Evolutionary conservation across 2,888 invertebrate species (phyloP), one percentile per base, ranked within the genome.

Genomic region (Drosophila diplacantha): DNA sequence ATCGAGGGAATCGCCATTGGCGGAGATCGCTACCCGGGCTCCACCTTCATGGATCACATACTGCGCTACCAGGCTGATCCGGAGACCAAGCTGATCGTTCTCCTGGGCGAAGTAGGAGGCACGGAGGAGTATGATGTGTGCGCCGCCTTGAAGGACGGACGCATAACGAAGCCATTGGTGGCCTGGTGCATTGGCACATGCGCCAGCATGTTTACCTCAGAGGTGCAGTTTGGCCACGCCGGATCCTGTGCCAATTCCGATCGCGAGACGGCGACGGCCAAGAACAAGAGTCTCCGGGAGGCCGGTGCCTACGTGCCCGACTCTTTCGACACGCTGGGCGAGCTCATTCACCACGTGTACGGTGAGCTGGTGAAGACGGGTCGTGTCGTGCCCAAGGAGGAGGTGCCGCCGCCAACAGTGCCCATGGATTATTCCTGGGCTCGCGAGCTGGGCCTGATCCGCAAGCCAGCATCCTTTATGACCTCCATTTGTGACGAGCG

Each of bases 341-440:
- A 94, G 71, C 87, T 93, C 3, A 94, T 97, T 73, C 91, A 91
- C 84, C 91, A 90, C 74, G 94, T 95, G 0, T 96, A 95, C 87
- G 89, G 90, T 50, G 89, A 91, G 50, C 90, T 99, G 66, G 97
- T 99, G 0, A 90, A 91, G 52, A 91, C 92, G 18, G 97, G 97
- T 37, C 91, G 91, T 54, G 95, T 99, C 78, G 92, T 95, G 9
- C 96, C 96, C 0, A 93, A 93, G 75, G 93, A 95, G 41, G 99
- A 99, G 88, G 92, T 95, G 51, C 97, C 98, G 11, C 99, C 99
- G 34, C 99, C 99, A 3, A 98, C 99, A 18, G 98, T 99, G n/a
- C 99, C 99, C 9, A 99, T 99, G 99, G 99, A 99, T 89, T 99
- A 96, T 88, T 96, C 94, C 69, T 99, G 99, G 99, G 99, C 99